These are phyloP conservation scores for Drosophila sturtevanti DNA, from an alignment of 1,140 invertebrate genomes.

Conservation along the genomic window DNA sequence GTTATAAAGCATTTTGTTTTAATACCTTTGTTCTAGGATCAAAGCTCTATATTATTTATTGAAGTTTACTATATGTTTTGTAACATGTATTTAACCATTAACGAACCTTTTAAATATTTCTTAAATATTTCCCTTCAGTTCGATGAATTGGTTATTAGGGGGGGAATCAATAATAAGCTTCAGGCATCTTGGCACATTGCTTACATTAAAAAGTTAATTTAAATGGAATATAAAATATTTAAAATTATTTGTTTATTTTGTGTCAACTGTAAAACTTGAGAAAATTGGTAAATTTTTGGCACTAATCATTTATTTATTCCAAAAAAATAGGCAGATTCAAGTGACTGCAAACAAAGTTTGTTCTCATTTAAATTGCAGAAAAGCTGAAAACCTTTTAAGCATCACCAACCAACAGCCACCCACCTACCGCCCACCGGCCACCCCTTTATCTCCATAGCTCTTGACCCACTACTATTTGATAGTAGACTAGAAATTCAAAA, in stretches of 20 bases:
- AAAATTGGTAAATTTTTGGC: neutral
- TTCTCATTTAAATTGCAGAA: slow-evolving; percentile 4
- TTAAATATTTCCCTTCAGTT: too few relatives aligned
- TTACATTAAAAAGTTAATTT: neutral
- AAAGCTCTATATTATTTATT: too few relatives aligned
- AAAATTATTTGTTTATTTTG: neutral
- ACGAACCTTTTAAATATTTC: too few relatives aligned
- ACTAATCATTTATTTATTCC: slow-evolving; percentile 8
- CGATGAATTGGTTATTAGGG: too few relatives aligned
- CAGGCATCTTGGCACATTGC: neutral
- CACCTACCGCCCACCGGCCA: neutral
- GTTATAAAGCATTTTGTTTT: too few relatives aligned
- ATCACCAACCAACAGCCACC: neutral
- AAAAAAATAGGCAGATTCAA: neutral
- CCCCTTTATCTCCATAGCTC: neutral
- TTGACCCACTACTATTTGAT: neutral
- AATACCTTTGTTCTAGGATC: too few relatives aligned
- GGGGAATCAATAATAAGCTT: neutral
- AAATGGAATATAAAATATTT: neutral
- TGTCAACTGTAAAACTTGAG: neutral
- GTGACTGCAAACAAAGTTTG: neutral
- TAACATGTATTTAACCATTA: too few relatives aligned
- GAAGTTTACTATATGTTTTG: too few relatives aligned
- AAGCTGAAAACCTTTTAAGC: slow-evolving; percentile 6
- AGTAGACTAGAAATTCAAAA: slow-evolving; percentile 1